Conservation (phyloP, 2,888 invertebrate genomes). For the Fragum whitleyi region DNA sequence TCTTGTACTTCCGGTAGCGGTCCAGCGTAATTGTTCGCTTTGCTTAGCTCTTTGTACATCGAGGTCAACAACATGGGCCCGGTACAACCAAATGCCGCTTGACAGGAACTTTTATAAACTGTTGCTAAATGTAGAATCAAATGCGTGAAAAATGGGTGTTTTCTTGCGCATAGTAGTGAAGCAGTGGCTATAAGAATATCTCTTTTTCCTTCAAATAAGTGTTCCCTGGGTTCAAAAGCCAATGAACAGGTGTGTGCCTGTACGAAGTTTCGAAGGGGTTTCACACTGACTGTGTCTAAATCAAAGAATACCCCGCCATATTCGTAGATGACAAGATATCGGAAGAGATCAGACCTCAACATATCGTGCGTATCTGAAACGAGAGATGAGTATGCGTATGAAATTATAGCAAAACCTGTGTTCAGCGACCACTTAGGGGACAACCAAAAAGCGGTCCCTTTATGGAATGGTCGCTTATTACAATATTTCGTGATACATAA, state of each 20-base stretch:
- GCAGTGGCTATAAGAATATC: neutral
- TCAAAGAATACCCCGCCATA: slow-evolving; percentile 12
- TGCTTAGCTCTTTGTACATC: neutral
- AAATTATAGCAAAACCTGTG: too few species aligned
- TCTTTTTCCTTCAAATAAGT: neutral
- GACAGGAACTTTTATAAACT: neutral
- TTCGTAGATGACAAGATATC: slow-evolving; percentile 5
- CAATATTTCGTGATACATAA: too few species aligned
- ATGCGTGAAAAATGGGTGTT: slow-evolving; percentile 1
- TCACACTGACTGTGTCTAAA: neutral
- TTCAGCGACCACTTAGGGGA: too few species aligned
- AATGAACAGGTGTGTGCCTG: neutral
- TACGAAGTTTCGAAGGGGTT: neutral
- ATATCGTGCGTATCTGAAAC: neutral
- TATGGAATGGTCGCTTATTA: too few species aligned
- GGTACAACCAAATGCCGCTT: neutral
- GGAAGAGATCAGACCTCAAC: neutral
- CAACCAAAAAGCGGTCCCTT: too few species aligned
- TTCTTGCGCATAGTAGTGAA: neutral
- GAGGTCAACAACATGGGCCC: neutral
- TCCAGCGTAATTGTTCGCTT: neutral
- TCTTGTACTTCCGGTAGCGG: neutral
- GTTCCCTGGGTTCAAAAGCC: neutral
- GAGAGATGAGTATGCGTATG: too few species aligned
- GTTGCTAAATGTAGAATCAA: neutral